Evolutionary conservation across 2,888 invertebrate species (phyloP), one percentile per base, ranked within the genome.

Genomic region (Drosophila nigricruria): DNA sequence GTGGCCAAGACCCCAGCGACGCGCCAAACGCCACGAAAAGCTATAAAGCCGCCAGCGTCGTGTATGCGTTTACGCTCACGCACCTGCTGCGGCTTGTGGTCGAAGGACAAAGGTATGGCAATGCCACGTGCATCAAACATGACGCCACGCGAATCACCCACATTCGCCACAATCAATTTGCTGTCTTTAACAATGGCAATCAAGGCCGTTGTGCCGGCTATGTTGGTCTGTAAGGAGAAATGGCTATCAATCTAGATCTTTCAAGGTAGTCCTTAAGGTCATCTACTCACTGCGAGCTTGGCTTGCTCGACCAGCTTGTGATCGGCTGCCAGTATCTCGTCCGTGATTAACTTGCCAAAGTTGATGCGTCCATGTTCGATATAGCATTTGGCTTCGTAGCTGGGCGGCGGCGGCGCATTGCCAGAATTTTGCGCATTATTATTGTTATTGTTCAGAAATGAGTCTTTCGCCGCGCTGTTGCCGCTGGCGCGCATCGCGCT

Each of bases 51-150:
- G 53, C 99, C 99, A 30, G 98, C 98, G 91, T 98, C 97, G 91
- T 97, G 97, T 86, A 99, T 99, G 76, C 98, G 94, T 90, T 96
- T 97, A 65, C 96, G 95, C 94, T 99, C 98, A 82, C 97, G 95
- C 79, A 96, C 95, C 95, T 98, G 97, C 91, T 98, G 97, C 42
- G 99, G 99, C 93, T 99, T 99, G 92, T 99, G 99, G 93, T 99
- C 99, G 92, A 97, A 97, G 1, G 98, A 98, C 9, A 99, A 93
- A 16, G 97, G 98, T 82, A 98, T 97, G 0, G 97, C 97, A 92
- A 96, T 97, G 40, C 98, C 98, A 89, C 96, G 95, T 53, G 95
- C 95, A 93, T 98, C 98, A 93, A 98, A 98, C 96, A 98, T 97
- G 0, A 98, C 98, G 32, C 98, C 99, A 77, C 99, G 94, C 0